phyloP scores from a whole-genome alignment of 2,113 vertebrate species.

The Mungos mungo region DNA sequence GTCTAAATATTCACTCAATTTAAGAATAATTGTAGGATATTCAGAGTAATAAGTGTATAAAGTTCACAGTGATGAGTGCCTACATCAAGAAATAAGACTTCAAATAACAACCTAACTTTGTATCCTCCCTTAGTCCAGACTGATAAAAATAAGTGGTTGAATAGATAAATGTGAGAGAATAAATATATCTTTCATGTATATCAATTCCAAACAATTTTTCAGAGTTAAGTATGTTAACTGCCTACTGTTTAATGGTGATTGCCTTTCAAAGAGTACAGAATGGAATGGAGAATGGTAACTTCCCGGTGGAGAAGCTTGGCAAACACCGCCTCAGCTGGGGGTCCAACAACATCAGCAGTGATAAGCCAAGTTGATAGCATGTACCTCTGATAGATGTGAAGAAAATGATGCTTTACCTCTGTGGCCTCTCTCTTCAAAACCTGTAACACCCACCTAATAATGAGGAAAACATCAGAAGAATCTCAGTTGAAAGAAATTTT shows the following conservation, averaged over 20 bases:
- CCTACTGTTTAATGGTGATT: neutral
- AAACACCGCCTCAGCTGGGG: neutral
- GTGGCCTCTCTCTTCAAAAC: neutral
- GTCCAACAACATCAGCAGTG: neutral
- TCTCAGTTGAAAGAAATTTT: neutral
- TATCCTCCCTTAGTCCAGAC: neutral
- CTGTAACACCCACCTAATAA: neutral
- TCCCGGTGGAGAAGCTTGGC: neutral
- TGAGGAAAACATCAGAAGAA: neutral
- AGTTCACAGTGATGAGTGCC: too few species aligned
- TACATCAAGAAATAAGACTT: too few species aligned
- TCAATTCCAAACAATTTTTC: neutral
- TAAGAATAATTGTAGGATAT: too few species aligned
- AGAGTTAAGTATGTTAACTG: neutral
- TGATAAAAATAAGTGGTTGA: neutral
- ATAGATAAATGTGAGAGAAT: neutral
- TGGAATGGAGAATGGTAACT: neutral
- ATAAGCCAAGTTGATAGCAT: neutral
- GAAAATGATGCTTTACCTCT: neutral
- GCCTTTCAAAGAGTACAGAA: neutral
- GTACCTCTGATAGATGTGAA: neutral
- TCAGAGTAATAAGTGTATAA: too few species aligned
- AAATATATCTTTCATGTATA: neutral
- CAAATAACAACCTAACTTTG: too few species aligned
- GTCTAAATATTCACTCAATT: too few species aligned